Conservation (phyloP, 2,113 vertebrate genomes). For the Rhynchopsitta pachyrhyncha region DNA sequence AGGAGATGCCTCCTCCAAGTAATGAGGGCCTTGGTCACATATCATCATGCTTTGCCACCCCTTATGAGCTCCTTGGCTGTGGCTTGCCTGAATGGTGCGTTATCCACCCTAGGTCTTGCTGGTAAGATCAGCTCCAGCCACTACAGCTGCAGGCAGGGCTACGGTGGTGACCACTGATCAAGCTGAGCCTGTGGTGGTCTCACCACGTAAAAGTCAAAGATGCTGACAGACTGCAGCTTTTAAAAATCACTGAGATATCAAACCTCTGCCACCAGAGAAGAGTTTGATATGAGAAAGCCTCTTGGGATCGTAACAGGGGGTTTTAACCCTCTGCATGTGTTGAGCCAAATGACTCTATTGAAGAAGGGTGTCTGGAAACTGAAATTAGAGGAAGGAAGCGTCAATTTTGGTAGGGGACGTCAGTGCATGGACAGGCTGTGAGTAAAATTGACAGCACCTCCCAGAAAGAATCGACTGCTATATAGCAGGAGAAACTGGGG, state of each 20-base stretch:
- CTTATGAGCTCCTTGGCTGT: background rate
- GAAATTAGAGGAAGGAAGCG: background rate
- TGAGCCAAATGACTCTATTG: background rate
- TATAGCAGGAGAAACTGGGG: background rate
- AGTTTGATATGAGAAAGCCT: background rate
- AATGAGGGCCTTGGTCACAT: background rate
- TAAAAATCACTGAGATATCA: background rate
- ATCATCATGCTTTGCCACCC: background rate
- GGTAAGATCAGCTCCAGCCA: rapidly evolving
- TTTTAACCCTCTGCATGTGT: background rate
- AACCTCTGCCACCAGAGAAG: background rate
- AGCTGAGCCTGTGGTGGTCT: background rate
- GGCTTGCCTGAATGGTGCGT: rapidly evolving
- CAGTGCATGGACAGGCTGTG: background rate
- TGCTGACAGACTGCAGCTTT: background rate
- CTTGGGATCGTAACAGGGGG: background rate
- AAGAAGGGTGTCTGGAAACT: background rate
- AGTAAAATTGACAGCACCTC: background rate
- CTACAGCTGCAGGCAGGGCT: background rate
- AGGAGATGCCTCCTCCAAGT: background rate
- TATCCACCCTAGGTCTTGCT: background rate
- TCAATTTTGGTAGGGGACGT: background rate
- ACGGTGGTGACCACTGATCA: rapidly evolving
- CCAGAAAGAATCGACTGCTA: background rate
- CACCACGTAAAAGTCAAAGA: background rate